A percentile compares a stretch with the other conserved stretches of the same genome.
Conservation (phyloP, 1,140 invertebrate species). For the Apolygus lucorum region DNA sequence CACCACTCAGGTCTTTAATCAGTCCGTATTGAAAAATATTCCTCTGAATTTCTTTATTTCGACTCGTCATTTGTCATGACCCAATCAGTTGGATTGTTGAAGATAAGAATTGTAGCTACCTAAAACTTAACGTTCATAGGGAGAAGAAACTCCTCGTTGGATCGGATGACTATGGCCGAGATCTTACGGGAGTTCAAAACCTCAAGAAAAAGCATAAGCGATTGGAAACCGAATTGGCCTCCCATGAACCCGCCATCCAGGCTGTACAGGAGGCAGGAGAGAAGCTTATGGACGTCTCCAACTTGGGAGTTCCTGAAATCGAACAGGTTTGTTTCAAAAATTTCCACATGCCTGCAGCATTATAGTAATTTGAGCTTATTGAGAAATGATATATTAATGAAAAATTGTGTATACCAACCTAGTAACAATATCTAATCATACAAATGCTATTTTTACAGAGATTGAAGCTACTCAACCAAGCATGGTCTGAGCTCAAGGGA, state of each 20-base stretch:
- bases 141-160: slow-evolving; percentile 97
- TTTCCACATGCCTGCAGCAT: too few relatives aligned
- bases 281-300: slow-evolving; percentile 94
- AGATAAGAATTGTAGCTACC: too few relatives aligned
- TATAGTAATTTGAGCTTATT: too few relatives aligned
- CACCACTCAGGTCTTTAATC: background rate
- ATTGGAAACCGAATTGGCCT: slow-evolving; percentile 87
- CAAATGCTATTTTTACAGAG: slow-evolving; percentile 53
- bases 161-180: slow-evolving; percentile 96
- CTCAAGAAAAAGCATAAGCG: slow-evolving; percentile 97
- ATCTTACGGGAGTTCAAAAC: slow-evolving; percentile 96
- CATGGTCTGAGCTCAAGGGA: slow-evolving; percentile 85
- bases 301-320: slow-evolving; percentile 92
- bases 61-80: background rate
- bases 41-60: too few relatives aligned
- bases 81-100: background rate
- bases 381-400: too few relatives aligned
- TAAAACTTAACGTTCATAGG: too few relatives aligned
- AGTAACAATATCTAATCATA: too few relatives aligned
- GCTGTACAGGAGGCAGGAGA: slow-evolving; percentile 93
- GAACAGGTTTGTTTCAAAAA: slow-evolving; percentile 50
- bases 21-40: too few relatives aligned
- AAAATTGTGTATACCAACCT: too few relatives aligned
- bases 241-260: slow-evolving; percentile 95
- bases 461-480: slow-evolving; percentile 71